These are phyloP conservation scores for Atta texana DNA, from an alignment of 1,140 invertebrate genomes.

Conservation along the genomic window DNA sequence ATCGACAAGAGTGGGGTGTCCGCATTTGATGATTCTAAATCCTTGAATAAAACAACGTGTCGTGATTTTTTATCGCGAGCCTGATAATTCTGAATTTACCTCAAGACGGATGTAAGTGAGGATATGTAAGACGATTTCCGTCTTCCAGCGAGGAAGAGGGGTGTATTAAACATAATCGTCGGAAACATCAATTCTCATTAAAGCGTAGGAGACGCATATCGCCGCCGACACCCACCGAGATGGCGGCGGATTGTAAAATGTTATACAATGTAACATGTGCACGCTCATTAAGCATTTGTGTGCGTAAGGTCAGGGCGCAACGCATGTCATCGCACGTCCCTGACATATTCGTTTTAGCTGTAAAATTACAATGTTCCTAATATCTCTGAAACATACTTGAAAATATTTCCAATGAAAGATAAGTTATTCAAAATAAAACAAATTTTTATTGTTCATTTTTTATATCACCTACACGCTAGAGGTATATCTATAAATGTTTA, in stretches of 20 bases:
- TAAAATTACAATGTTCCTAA: background rate
- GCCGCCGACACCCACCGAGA: constrained; percentile 64
- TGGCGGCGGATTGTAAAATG: constrained; percentile 43
- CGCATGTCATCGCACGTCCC: background rate
- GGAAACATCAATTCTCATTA: constrained; percentile 79
- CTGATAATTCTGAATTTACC: constrained; percentile 24
- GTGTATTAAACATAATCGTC: constrained; percentile 75
- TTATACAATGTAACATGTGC: constrained; percentile 37
- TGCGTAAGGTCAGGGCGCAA: constrained; percentile 63
- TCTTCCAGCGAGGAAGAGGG: constrained; percentile 57
- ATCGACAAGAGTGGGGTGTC: background rate
- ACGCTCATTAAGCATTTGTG: constrained; percentile 39
- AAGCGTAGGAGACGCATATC: constrained; percentile 69
- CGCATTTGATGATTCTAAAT: background rate
- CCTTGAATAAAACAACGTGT: background rate
- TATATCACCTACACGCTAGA: background rate
- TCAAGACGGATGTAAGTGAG: constrained; percentile 10
- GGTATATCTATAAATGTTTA: background rate
- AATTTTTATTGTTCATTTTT: background rate
- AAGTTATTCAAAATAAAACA: background rate
- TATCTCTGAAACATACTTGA: background rate
- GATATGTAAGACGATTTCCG: constrained; percentile 63
- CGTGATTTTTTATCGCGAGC: background rate
- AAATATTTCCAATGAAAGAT: background rate
- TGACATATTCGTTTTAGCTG: constrained; percentile 40